Percentiles rank a stretch among this genome's conserved stretches.
phyloP scores from a whole-genome alignment of 92 coral and sea anemone species.

The Blastomussa wellsi region DNA sequence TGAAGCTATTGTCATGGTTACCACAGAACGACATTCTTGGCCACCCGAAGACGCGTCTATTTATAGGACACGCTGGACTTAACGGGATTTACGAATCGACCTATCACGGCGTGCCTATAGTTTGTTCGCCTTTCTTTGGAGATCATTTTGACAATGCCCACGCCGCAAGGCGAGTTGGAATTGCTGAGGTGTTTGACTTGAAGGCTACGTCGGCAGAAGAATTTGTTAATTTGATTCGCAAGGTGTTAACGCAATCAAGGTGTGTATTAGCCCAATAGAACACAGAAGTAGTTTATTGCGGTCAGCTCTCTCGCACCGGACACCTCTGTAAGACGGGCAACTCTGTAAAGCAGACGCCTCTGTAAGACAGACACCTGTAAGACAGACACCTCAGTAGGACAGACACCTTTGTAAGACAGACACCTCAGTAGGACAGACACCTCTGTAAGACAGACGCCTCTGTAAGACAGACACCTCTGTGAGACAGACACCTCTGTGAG shows the following conservation, averaged over 20 bases:
- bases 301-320: background rate
- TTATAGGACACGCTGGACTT: slow-evolving; percentile 57
- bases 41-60: slow-evolving; percentile 55
- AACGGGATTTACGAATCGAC: slow-evolving; percentile 57
- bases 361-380: too few relatives aligned
- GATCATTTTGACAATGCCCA: slow-evolving; percentile 57
- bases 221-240: slow-evolving; percentile 14
- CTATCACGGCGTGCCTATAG: slow-evolving; percentile 67
- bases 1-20: slow-evolving; percentile 55
- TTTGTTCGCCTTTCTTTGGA: slow-evolving; percentile 55
- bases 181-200: slow-evolving; percentile 42
- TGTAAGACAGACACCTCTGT: too few relatives aligned
- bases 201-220: slow-evolving; percentile 33
- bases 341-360: too few relatives aligned
- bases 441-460: too few relatives aligned
- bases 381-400: too few relatives aligned
- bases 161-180: slow-evolving; percentile 39
- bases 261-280: background rate
- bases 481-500: too few relatives aligned
- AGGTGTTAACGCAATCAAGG: slow-evolving; percentile 18
- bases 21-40: slow-evolving; percentile 76
- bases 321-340: background rate
- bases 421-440: too few relatives aligned
- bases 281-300: background rate
- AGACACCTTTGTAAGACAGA: too few relatives aligned